These are phyloP conservation scores for Aplysina aerophoba DNA, from an alignment of 37 sponge, comb jelly and placozoan species.

Conservation along the genomic window DNA sequence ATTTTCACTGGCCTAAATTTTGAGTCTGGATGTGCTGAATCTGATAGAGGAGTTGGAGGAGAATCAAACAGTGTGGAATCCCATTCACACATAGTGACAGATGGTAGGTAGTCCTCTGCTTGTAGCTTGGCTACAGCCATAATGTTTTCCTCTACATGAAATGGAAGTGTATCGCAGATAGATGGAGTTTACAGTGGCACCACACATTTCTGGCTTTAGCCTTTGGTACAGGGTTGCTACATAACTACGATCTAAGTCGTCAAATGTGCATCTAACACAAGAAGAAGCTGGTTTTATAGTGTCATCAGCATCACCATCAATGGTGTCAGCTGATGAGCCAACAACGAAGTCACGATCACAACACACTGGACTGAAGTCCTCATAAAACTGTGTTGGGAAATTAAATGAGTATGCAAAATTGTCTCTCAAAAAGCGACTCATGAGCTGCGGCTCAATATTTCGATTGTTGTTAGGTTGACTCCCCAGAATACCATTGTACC, in stretches of 20 bases:
- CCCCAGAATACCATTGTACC: constrained; percentile 56
- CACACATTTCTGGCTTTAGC: not conserved
- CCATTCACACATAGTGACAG: not conserved
- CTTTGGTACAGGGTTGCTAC: not conserved
- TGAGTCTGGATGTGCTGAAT: not conserved
- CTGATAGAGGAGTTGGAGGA: constrained; percentile 15
- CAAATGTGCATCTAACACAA: not conserved
- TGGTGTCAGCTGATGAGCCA: too few species aligned
- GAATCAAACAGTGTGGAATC: not conserved
- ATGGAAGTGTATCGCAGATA: constrained; percentile 18
- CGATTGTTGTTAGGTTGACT: constrained; percentile 25
- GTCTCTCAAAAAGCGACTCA: constrained; percentile 26
- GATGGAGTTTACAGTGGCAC: constrained; percentile 17
- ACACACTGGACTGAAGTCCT: not conserved
- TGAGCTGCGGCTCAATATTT: constrained; percentile 2
- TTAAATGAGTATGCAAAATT: constrained; percentile 22
- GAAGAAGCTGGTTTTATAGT: too few species aligned
- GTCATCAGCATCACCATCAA: too few species aligned
- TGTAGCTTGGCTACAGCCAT: not conserved
- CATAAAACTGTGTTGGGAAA: not conserved
- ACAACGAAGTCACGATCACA: too few species aligned
- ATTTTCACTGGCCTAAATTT: not conserved
- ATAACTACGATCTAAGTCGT: not conserved
- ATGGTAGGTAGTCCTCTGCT: not conserved
- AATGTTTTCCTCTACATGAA: not conserved